Conservation (phyloP, 2,113 vertebrate species). For the Oriolus oriolus region DNA sequence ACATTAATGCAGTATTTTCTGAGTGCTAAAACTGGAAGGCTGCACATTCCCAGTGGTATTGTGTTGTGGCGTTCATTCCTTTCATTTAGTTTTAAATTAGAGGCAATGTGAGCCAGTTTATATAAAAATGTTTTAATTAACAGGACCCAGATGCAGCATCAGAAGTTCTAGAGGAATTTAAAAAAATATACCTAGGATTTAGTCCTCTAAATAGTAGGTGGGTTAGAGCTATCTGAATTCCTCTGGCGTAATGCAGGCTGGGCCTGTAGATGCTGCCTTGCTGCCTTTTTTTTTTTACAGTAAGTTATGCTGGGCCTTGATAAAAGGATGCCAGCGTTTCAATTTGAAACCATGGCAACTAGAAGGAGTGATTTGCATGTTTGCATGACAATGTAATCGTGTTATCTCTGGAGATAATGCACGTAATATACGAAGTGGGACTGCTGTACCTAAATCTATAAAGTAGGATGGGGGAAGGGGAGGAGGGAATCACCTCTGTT, state of each 20-base stretch:
- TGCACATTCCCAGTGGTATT: conserved; percentile 6
- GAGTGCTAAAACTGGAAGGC: background rate
- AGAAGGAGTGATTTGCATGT: conserved; percentile 52
- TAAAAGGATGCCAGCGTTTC: conserved; percentile 30
- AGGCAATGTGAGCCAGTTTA: background rate
- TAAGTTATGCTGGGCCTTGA: conserved; percentile 11
- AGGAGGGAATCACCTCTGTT: background rate
- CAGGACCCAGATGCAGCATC: background rate
- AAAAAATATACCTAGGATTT: background rate
- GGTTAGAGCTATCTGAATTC: background rate
- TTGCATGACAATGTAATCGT: conserved; percentile 47
- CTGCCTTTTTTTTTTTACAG: background rate
- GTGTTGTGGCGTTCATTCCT: background rate
- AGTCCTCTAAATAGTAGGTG: background rate
- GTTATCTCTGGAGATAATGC: conserved; percentile 44
- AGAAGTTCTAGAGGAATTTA: background rate
- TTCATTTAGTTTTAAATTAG: conserved; percentile 43
- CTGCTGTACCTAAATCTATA: background rate
- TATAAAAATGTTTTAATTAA: conserved; percentile 57
- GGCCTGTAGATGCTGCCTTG: background rate
- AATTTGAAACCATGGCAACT: conserved; percentile 59
- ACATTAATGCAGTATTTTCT: background rate
- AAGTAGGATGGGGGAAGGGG: background rate
- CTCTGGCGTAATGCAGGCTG: background rate
- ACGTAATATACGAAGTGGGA: background rate